Conservation (phyloP, 2,113 vertebrate species). For the Corythoichthys intestinalis region DNA sequence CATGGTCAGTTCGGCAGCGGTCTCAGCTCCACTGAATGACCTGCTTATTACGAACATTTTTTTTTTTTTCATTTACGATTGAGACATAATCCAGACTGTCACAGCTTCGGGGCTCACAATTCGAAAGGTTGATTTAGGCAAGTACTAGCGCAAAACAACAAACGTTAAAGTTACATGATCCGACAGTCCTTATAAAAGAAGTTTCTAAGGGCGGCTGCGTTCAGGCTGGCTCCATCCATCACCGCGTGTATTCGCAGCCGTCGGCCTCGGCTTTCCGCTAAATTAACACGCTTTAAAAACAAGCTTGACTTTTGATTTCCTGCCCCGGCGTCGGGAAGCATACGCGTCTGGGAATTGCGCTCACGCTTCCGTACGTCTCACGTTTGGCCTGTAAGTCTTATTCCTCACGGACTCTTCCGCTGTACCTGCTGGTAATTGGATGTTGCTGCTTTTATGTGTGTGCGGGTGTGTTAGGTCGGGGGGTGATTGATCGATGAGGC, state of each 20-base stretch:
- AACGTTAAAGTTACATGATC: neutral
- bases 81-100: neutral
- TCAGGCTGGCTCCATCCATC: constrained; percentile 84
- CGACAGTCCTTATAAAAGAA: neutral
- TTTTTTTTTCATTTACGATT: neutral
- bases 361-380: constrained; percentile 91
- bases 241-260: constrained; percentile 88
- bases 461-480: constrained; percentile 3
- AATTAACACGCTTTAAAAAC: constrained; percentile 98
- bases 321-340: constrained; percentile 78
- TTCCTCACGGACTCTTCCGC: constrained; percentile 95
- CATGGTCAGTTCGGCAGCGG: neutral
- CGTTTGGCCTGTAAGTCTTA: constrained; percentile 97
- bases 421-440: constrained; percentile 91
- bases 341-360: constrained; percentile 91
- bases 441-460: constrained; percentile 67
- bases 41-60: neutral
- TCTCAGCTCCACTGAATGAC: neutral
- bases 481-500: constrained; percentile 86
- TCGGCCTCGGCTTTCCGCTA: constrained; percentile 89
- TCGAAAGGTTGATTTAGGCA: neutral
- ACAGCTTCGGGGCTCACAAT: neutral
- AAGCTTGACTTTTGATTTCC: constrained; percentile 92
- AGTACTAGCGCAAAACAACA: neutral
- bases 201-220: constrained; percentile 53